Evolutionary conservation across 2,113 vertebrate genomes (phyloP).

Genomic region (Acinonyx jubatus): DNA sequence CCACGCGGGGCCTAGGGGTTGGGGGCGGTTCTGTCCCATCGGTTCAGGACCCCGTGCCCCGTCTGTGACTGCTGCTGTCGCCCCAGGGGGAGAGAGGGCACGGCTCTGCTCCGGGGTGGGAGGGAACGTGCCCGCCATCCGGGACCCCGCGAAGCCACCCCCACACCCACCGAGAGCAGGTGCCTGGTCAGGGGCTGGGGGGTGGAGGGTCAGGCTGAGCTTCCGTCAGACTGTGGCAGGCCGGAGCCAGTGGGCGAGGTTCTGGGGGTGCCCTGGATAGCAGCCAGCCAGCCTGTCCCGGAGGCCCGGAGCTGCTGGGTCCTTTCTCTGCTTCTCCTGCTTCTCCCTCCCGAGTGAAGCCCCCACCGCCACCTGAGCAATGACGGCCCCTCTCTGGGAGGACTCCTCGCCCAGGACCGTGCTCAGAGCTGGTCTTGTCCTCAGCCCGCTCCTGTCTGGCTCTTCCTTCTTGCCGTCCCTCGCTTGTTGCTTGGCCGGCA

Average conservation of each 20-base stretch:
- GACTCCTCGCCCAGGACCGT: neutral
- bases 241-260: neutral
- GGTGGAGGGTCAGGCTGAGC: neutral
- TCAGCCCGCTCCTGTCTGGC: accelerated
- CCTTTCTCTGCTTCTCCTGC: neutral
- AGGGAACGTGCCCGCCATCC: accelerated
- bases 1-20: accelerated
- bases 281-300: neutral
- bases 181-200: accelerated
- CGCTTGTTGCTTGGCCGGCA: accelerated
- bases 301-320: neutral
- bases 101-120: neutral
- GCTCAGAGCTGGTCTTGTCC: accelerated
- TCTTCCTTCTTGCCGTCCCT: neutral
- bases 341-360: neutral
- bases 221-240: neutral
- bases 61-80: neutral
- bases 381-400: neutral
- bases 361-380: neutral
- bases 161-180: neutral
- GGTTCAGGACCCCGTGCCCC: accelerated
- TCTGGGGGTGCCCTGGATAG: accelerated
- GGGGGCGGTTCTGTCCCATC: accelerated
- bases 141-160: neutral
- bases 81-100: accelerated